Conservation (phyloP, 2,888 invertebrate genomes). For the Acanthosepion pharaonis region DNA sequence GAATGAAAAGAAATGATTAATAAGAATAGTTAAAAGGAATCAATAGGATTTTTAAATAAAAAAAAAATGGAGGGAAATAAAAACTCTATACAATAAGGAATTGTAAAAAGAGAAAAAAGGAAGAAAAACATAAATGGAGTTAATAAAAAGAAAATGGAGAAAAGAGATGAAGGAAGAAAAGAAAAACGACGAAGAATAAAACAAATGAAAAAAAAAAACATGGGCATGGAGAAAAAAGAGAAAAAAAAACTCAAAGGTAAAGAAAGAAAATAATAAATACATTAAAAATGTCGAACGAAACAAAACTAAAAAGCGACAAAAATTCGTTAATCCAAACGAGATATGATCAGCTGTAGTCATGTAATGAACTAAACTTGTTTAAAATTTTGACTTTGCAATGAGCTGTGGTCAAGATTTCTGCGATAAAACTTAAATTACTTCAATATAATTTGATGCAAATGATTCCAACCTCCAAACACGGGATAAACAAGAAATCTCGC, state of each 20-base stretch:
- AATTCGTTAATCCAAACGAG: neutral
- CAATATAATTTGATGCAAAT: constrained; percentile 11
- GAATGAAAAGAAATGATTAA: no score
- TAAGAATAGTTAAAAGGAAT: no score
- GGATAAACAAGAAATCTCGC: neutral
- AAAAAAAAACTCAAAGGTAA: neutral
- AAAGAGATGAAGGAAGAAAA: neutral
- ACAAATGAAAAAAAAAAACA: no score
- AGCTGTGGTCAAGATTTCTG: neutral
- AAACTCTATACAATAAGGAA: no score
- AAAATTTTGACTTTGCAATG: constrained; percentile 33
- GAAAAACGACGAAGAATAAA: neutral
- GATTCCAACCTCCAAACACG: neutral
- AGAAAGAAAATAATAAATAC: neutral
- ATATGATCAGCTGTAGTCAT: neutral
- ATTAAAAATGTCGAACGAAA: no score
- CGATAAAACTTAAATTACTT: neutral
- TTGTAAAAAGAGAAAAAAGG: no score
- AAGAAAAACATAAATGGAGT: no score
- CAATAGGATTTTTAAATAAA: no score
- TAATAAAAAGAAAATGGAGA: neutral
- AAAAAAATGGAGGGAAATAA: no score
- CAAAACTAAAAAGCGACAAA: neutral
- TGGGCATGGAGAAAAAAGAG: no score
- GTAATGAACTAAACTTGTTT: neutral